Percentiles rank a stretch among this genome's conserved stretches.
Evolutionary conservation across 2,113 vertebrate species (phyloP).

Genomic region (Cyphomyrus discorhynchus): DNA sequence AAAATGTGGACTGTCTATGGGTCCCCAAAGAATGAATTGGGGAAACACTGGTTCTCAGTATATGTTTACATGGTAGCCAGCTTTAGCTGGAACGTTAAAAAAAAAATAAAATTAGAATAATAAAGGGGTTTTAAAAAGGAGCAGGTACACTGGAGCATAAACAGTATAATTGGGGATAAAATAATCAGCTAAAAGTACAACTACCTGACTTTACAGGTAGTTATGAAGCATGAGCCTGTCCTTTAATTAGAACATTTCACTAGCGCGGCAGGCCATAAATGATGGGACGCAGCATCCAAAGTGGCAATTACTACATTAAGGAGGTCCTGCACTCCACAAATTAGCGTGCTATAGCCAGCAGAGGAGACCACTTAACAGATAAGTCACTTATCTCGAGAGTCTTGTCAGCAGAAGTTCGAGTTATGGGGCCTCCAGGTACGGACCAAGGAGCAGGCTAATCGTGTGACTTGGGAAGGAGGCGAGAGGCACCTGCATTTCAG

Average conservation of each 20-base stretch:
- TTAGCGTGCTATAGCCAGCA: not conserved
- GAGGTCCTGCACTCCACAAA: not conserved
- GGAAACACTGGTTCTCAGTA: not conserved
- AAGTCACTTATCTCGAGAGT: conserved; percentile 4
- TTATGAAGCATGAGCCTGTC: not conserved
- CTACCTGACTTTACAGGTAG: not conserved
- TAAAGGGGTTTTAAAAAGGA: not conserved
- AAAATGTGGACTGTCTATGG: no score
- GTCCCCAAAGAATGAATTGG: not conserved
- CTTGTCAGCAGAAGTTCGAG: not conserved
- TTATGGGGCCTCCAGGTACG: not conserved
- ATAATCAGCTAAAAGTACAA: not conserved
- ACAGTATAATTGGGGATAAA: not conserved
- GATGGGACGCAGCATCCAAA: not conserved
- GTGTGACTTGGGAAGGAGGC: not conserved
- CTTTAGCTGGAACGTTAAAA: not conserved
- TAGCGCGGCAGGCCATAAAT: not conserved
- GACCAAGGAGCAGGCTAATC: not conserved
- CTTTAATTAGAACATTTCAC: not conserved
- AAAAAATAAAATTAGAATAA: not conserved
- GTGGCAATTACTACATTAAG: not conserved
- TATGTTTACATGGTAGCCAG: not conserved
- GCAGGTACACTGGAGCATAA: not conserved
- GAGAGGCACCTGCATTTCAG: not conserved
- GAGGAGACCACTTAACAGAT: not conserved